Base-by-base conservation (phyloP, 2,113 vertebrate genomes). In the Gobius niger region DNA sequence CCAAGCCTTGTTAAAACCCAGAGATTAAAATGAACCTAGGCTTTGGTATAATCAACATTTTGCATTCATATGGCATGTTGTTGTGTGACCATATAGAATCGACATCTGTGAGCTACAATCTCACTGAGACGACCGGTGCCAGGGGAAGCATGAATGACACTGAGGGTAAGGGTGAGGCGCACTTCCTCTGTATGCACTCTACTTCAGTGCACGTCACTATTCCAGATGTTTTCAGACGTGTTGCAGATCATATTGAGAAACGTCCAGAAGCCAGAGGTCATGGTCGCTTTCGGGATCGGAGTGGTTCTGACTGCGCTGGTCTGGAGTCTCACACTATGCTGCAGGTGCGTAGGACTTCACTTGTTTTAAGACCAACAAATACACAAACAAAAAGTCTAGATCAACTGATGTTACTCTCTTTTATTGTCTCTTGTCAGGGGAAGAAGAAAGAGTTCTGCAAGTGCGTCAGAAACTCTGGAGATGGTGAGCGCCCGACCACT, bases 251-350 rank as follows among this genome's bases (percentile, higher is more conserved):
- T 44, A 0, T 3, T 66, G 1, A 1, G 0, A 0, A 7, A 0
- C 57, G 14, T 77, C 7, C 0, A 16, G 24, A 6, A 74, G 8
- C 2, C 0, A 0, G 5, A 15, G 0, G 52, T 51, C 40, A 46
- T 80, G 19, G 8, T 81, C 47, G 52, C 72, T 0, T 82, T 87
- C 61, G 9, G 77, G 1, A 12, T 19, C 7, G 91, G 88, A 34
- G 59, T 70, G 0, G 7, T 76, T 4, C 42, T 75, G 19, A 72
- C 86, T 47, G 18, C 82, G 0, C 0, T 46, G 44, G 49, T 87
- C 53, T 68, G 68, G 52, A 83, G 70, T 72, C 68, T 78, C 40
- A 1, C 7, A 65, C 84, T 41, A 41, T 75, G 63, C 60, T 5
- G 6, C 16, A 85, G 83, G 90, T 88, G 77, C 7, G 2, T 44